Evolutionary conservation across 2,797 vertebrate species (phyloP).

Genomic region (Petrocephalus sullivani): DNA sequence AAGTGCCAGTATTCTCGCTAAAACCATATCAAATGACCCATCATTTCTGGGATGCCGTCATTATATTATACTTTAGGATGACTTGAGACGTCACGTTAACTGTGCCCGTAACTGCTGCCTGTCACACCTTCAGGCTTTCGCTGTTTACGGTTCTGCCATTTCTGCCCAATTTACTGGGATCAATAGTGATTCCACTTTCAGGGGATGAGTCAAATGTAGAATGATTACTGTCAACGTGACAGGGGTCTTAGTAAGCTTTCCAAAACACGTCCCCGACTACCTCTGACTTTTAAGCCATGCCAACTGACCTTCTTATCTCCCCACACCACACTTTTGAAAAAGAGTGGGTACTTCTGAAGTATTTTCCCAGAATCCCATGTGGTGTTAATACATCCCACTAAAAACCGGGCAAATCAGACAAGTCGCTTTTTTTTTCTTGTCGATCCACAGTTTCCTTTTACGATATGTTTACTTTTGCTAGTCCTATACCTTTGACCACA

Average conservation of each 20-base stretch:
- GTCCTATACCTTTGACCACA: background rate
- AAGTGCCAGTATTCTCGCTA: background rate
- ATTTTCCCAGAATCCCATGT: background rate
- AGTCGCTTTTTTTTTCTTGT: background rate
- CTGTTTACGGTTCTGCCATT: conserved; percentile 2
- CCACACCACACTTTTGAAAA: background rate
- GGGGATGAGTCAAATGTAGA: conserved; percentile 4
- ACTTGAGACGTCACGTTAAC: background rate
- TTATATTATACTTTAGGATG: background rate
- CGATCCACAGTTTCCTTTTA: background rate
- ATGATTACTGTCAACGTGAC: conserved; percentile 13
- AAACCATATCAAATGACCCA: background rate
- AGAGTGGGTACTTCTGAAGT: background rate
- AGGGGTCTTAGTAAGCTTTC: background rate
- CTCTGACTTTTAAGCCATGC: background rate
- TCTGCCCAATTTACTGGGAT: conserved; percentile 6
- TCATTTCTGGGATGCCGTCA: background rate
- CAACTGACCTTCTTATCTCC: background rate
- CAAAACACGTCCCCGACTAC: background rate
- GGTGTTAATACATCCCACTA: background rate
- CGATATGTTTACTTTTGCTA: background rate
- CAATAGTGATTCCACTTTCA: conserved; percentile 12
- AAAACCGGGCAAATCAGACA: background rate
- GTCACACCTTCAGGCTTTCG: background rate
- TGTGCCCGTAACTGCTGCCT: background rate